Evolutionary conservation across 2,888 invertebrate species (phyloP).

Genomic region (Atrina japonica): DNA sequence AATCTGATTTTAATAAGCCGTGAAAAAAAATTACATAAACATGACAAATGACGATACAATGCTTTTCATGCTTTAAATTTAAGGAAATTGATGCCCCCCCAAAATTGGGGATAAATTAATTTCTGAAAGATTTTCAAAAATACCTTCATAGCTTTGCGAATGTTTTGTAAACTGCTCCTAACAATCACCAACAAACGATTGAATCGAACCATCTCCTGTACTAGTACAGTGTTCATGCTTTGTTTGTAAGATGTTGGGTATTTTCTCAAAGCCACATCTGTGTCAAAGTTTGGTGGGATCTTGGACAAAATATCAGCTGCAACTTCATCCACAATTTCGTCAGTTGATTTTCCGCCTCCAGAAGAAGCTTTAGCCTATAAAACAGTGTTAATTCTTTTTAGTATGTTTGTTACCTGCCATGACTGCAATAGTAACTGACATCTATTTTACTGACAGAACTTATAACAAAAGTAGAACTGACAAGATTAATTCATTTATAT

Average conservation of each 20-base stretch:
- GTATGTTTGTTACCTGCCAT: background rate
- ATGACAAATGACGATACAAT: too few relatives aligned
- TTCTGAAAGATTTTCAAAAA: too few relatives aligned
- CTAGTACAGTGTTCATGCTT: constrained; percentile 82
- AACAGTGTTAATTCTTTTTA: background rate
- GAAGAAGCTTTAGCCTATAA: constrained; percentile 76
- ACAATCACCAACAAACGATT: constrained; percentile 79
- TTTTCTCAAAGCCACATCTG: constrained; percentile 77
- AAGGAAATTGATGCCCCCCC: too few relatives aligned
- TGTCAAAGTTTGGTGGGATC: constrained; percentile 80
- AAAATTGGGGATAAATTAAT: too few relatives aligned
- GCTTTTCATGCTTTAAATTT: too few relatives aligned
- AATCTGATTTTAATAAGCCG: too few relatives aligned
- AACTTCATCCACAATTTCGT: constrained; percentile 90
- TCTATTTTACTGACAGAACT: background rate
- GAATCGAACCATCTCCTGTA: constrained; percentile 82
- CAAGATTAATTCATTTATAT: too few relatives aligned
- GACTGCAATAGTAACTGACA: background rate
- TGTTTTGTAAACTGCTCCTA: constrained; percentile 76
- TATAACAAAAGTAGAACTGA: background rate
- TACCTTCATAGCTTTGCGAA: constrained; percentile 81
- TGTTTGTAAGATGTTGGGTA: constrained; percentile 81
- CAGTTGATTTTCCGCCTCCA: constrained; percentile 86
- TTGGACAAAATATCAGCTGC: constrained; percentile 88
- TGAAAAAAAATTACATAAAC: too few relatives aligned